Evolutionary conservation across 2,113 vertebrate species (phyloP), one percentile per base, ranked within the genome.

Genomic region (Pristiophorus japonicus): DNA sequence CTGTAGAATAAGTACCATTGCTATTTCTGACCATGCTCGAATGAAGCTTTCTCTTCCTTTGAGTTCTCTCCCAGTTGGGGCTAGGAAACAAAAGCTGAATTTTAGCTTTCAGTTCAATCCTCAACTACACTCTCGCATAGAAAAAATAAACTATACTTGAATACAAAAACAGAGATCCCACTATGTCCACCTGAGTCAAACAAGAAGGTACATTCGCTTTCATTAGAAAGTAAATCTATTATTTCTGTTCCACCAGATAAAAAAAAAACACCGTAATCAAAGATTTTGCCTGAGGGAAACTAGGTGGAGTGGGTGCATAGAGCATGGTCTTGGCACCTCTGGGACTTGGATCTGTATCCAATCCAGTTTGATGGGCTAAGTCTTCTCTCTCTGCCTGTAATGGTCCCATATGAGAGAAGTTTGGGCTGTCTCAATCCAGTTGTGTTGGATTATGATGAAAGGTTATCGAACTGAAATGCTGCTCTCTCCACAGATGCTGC

Each of bases 191-290:
- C 45, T 24, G 42, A 34, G 24, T 51, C 65, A 73, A 67, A 51
- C 27, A 70, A 70, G 45, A 45, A 45, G 38, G 5, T 27, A 45
- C 63, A 65, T 73, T 73, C n/a, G 66, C 14, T 18, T 47, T 70
- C 42, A 30, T 94, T 51, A 34, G 65, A 94, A 94, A 51, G 24
- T 45, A 70, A 67, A 63, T 92, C 88, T n/a, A 65, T 92, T 92
- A 92, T 65, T 92, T 63, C 20, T 42, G 88, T 63, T 92, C 34
- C 14, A 92, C 59, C 1, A 92, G 34, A 10, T n/a, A 42, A 55
- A 38, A 65, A n/a, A n/a, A 4, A 91, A 11, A 47, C 92, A 65
- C n/a, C 42, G 67, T 65, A 94, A 67, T 67, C 65, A 67, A 94
- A 66, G 5, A 45, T 0, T 70, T 70, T 73, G 66, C 66, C 65